Conservation (phyloP, 1,140 invertebrate genomes). For the Thalassaphorura encarpata region DNA sequence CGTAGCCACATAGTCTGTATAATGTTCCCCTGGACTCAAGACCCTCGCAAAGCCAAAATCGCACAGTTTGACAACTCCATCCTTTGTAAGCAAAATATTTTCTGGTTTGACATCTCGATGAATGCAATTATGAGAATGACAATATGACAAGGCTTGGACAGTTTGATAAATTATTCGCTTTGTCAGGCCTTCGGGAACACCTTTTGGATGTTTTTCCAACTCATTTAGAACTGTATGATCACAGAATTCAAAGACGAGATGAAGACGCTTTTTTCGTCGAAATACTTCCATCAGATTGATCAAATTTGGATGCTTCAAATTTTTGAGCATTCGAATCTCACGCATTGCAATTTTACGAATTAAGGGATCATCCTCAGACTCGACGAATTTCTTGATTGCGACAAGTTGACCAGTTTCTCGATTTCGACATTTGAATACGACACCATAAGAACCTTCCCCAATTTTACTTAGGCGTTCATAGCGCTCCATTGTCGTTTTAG, state of each 20-base stretch:
- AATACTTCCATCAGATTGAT: constrained; percentile 98
- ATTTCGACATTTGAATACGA: constrained; percentile 97
- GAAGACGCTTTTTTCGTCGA: constrained; percentile 85
- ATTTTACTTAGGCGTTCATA: constrained; percentile 95
- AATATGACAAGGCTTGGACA: constrained; percentile 87
- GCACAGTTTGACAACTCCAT: constrained; percentile 91
- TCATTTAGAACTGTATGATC: constrained; percentile 94
- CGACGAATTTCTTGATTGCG: constrained; percentile 97
- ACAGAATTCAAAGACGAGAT: constrained; percentile 98
- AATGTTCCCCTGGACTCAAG: constrained; percentile 95
- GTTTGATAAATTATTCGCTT: constrained; percentile 94
- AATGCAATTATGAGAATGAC: constrained; percentile 91
- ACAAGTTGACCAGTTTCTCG: constrained; percentile 90
- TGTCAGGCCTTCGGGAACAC: constrained; percentile 69
- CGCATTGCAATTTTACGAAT: constrained; percentile 96
- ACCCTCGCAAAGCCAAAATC: constrained; percentile 98
- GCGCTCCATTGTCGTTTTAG: constrained; percentile 86
- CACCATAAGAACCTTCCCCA: constrained; percentile 96
- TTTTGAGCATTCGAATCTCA: constrained; percentile 97
- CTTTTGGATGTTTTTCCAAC: constrained; percentile 77
- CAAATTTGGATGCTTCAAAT: constrained; percentile 95
- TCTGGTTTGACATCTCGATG: constrained; percentile 98
- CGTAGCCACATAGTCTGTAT: constrained; percentile 98
- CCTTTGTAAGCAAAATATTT: constrained; percentile 91
- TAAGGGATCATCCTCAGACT: constrained; percentile 96